Evolutionary conservation across 1,140 invertebrate genomes (phyloP).

Genomic region (Coelopa frigida): DNA sequence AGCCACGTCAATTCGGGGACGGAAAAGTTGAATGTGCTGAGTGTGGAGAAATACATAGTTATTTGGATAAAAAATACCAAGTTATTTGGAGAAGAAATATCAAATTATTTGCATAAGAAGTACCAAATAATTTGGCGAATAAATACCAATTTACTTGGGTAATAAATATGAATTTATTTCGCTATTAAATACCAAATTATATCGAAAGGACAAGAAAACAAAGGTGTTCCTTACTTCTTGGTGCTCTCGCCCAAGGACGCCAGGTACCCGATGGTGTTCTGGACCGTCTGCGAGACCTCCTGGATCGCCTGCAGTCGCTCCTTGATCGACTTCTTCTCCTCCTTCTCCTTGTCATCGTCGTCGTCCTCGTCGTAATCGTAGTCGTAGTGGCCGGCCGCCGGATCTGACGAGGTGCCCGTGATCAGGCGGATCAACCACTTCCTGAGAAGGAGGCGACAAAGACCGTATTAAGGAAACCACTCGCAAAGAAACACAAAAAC

Average conservation of each 20-base stretch:
- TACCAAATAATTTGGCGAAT: slow-evolving; percentile 15
- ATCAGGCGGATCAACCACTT: slow-evolving; percentile 53
- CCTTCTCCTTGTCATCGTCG: slow-evolving; percentile 72
- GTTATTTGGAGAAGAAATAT: slow-evolving; percentile 1
- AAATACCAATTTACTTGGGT: neutral
- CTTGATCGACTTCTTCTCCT: slow-evolving; percentile 93
- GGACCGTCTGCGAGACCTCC: slow-evolving; percentile 89
- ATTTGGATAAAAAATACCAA: neutral
- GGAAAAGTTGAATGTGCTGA: slow-evolving; percentile 92
- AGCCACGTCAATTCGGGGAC: slow-evolving; percentile 93
- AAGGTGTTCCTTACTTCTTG: slow-evolving; percentile 69
- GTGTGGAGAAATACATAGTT: slow-evolving; percentile 12
- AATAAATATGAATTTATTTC: neutral
- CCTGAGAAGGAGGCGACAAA: slow-evolving; percentile 24
- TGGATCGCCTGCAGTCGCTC: slow-evolving; percentile 90
- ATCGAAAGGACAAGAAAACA: neutral
- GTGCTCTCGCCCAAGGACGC: slow-evolving; percentile 86
- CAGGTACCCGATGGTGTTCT: slow-evolving; percentile 87
- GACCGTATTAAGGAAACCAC: neutral
- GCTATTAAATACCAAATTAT: neutral
- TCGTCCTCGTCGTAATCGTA: slow-evolving; percentile 68
- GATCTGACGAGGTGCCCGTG: slow-evolving; percentile 47
- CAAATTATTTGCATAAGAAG: neutral
- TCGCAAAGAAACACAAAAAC: neutral
- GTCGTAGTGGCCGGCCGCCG: slow-evolving; percentile 66